phyloP scores from a whole-genome alignment of 2,113 vertebrate genomes.

The Sciurus niger region DNA sequence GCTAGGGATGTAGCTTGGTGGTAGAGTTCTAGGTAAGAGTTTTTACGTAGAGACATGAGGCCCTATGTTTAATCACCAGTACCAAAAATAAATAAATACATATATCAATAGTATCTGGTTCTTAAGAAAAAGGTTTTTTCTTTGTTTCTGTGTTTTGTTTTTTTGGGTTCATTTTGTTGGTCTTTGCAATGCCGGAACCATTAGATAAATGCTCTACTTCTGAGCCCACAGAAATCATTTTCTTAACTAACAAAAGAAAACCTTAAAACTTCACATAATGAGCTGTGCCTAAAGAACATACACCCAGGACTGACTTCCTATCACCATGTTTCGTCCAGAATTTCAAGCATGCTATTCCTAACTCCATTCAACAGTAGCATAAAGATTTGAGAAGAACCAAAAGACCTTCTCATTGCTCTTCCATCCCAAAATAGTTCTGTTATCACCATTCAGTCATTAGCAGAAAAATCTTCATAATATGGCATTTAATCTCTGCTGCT shows the following conservation, averaged over 20 bases:
- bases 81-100: too few relatives aligned
- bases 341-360: not conserved
- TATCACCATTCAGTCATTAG: not conserved
- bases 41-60: too few relatives aligned
- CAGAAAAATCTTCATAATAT: conserved; percentile 9
- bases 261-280: not conserved
- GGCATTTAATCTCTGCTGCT: not conserved
- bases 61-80: too few relatives aligned
- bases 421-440: not conserved
- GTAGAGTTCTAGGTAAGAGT: too few relatives aligned
- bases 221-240: not conserved
- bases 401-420: not conserved
- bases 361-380: not conserved
- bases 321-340: not conserved
- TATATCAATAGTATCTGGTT: not conserved
- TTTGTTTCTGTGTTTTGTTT: not conserved
- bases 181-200: not conserved
- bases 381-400: conserved; percentile 4
- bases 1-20: too few relatives aligned
- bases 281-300: not conserved
- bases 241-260: conserved; percentile 42
- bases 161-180: not conserved
- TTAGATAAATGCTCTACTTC: not conserved
- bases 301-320: not conserved
- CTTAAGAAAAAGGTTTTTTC: not conserved